These are phyloP conservation scores for Brachyrhaphis roseni DNA, from an alignment of 2,797 vertebrate species.

Conservation along the genomic window DNA sequence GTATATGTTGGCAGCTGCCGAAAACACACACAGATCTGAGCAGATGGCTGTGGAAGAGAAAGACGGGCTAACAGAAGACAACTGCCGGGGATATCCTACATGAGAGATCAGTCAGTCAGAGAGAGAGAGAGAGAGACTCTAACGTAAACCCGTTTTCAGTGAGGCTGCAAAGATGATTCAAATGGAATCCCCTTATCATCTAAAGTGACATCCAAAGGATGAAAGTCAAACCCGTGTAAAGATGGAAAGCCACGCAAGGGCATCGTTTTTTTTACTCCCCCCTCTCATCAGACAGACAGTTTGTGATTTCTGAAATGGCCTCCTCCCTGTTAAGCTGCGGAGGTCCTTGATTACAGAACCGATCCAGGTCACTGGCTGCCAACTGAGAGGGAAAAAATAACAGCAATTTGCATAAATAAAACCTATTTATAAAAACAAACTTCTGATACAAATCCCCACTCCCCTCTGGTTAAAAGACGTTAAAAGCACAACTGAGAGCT, in stretches of 20 bases:
- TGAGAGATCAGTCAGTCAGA: conserved; percentile 65
- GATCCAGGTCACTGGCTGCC: conserved; percentile 67
- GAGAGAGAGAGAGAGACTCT: conserved; percentile 31
- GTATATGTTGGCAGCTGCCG: conserved; percentile 71
- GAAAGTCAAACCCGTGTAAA: conserved; percentile 41
- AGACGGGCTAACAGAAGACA: conserved; percentile 71
- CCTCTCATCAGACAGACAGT: conserved; percentile 47
- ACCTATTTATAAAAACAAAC: conserved; percentile 64
- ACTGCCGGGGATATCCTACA: conserved; percentile 75
- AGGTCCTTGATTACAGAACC: conserved; percentile 68
- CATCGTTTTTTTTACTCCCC: conserved; percentile 18
- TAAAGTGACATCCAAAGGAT: conserved; percentile 43
- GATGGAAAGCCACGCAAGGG: conserved; percentile 41
- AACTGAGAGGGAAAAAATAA: conserved; percentile 44
- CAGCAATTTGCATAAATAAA: conserved; percentile 71
- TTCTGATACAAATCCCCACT: conserved; percentile 54
- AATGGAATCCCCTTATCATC: conserved; percentile 52
- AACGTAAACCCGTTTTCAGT: conserved; percentile 37
- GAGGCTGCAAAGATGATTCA: conserved; percentile 47
- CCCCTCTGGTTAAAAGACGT: conserved; percentile 49
- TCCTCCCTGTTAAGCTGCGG: conserved; percentile 54
- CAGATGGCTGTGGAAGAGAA: conserved; percentile 76
- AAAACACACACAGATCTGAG: conserved; percentile 66
- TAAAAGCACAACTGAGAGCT: conserved; percentile 56
- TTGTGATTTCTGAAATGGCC: conserved; percentile 46